Conservation (phyloP, 2,888 invertebrate species). For the Drosophila multiciliata region DNA sequence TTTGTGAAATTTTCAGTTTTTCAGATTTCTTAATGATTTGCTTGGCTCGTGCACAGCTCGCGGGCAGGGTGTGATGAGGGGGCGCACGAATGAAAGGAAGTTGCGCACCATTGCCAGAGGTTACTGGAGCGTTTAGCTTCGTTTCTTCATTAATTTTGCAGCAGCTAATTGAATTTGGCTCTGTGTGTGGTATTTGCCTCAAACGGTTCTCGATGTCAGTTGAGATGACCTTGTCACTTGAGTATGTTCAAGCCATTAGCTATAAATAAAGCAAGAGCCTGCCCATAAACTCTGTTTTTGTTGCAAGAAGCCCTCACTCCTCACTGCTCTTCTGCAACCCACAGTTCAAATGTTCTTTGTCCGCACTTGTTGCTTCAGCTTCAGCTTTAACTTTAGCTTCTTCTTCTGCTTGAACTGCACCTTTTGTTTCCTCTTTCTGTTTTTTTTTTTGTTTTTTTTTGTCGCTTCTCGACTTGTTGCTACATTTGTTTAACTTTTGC, state of each 20-base stretch:
- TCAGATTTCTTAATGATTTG: constrained; percentile 18
- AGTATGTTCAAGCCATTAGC: constrained; percentile 24
- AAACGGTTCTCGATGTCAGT: constrained; percentile 30
- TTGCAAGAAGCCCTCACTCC: not conserved
- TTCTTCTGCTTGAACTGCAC: constrained; percentile 22
- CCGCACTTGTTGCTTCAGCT: constrained; percentile 28
- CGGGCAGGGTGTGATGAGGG: not conserved
- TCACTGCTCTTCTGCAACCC: not conserved
- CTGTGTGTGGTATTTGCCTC: not conserved
- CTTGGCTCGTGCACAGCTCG: constrained; percentile 7
- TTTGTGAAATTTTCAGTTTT: constrained; percentile 78
- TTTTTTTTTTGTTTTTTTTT: constrained; percentile 13
- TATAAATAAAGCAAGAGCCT: constrained; percentile 15
- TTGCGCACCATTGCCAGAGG: constrained; percentile 66
- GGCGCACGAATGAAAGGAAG: constrained; percentile 60
- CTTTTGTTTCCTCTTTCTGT: constrained; percentile 51
- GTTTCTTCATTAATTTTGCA: constrained; percentile 72
- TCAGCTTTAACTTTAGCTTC: not conserved
- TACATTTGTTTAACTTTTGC: constrained; percentile 78
- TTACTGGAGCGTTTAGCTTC: constrained; percentile 78
- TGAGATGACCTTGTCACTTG: constrained; percentile 53
- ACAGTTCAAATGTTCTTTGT: constrained; percentile 63
- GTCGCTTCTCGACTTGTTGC: constrained; percentile 55
- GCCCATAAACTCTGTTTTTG: constrained; percentile 10
- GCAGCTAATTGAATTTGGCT: constrained; percentile 68